Evolutionary conservation across 2,888 invertebrate genomes (phyloP).

Genomic region (Metallyticus violacea): DNA sequence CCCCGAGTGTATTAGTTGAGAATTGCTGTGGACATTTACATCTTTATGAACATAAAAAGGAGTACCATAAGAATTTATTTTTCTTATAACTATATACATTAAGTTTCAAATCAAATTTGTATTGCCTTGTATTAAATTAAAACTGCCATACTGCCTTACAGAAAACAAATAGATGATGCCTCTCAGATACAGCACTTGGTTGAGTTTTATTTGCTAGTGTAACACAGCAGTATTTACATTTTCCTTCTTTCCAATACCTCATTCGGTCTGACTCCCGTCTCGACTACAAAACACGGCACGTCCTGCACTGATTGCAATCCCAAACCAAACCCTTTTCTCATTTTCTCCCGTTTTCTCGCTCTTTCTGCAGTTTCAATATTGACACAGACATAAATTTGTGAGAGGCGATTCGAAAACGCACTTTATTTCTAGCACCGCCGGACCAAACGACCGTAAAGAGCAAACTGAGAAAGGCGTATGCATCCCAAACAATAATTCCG

Average conservation of each 20-base stretch:
- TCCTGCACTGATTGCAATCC: background rate
- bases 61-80: too few relatives aligned
- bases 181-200: background rate
- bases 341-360: background rate
- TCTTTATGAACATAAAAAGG: too few relatives aligned
- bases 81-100: too few relatives aligned
- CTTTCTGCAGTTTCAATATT: background rate
- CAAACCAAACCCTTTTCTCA: background rate
- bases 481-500: background rate
- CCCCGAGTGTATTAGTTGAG: too few relatives aligned
- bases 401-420: background rate
- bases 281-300: background rate
- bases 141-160: too few relatives aligned
- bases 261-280: background rate
- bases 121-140: too few relatives aligned
- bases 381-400: background rate
- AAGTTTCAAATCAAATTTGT: too few relatives aligned
- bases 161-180: too few relatives aligned
- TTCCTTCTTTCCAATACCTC: background rate
- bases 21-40: too few relatives aligned
- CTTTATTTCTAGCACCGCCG: background rate
- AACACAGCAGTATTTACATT: background rate
- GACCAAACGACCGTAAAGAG: background rate
- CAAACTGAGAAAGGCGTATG: background rate
- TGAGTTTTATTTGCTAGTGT: background rate